A percentile compares a stretch with the other conserved stretches of the same genome.
These are phyloP conservation scores for Goniozus legneri DNA, from an alignment of 1,140 invertebrate genomes.

Conservation along the genomic window DNA sequence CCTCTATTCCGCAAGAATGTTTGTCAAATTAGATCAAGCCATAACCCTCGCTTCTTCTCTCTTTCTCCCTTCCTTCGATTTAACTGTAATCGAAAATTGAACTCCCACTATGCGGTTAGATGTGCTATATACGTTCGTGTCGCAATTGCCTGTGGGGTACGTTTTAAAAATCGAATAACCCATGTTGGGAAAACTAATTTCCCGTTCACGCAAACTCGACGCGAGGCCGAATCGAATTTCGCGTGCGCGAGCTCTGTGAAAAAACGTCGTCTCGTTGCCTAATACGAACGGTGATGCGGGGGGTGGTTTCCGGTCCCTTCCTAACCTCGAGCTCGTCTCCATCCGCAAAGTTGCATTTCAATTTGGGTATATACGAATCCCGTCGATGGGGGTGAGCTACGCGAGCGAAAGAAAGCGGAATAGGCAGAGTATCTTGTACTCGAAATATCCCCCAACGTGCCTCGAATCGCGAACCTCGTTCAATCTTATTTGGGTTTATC, in stretches of 20 bases:
- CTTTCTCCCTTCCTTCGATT: background rate
- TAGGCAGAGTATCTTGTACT: conserved; percentile 1
- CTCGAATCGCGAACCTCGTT: conserved; percentile 19
- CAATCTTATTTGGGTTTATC: conserved; percentile 34
- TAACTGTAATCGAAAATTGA: no score
- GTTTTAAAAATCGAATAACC: no score
- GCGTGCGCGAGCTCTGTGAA: no score
- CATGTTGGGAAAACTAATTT: no score
- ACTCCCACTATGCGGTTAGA: no score
- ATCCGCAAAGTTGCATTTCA: conserved; percentile 21
- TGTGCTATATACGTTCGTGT: no score
- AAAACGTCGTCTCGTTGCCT: no score
- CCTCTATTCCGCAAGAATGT: no score
- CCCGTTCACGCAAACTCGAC: no score
- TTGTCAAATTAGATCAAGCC: background rate
- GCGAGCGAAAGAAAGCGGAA: background rate
- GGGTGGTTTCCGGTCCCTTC: conserved; percentile 7
- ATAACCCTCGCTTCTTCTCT: background rate
- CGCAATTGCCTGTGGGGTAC: no score
- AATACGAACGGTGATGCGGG: no score
- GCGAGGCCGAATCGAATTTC: no score
- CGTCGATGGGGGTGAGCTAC: background rate
- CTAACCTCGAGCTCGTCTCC: conserved; percentile 1
- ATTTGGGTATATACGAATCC: conserved; percentile 5
- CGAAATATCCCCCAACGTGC: conserved; percentile 23